A percentile compares a stretch with the other conserved stretches of the same genome.
Evolutionary conservation across 1,140 invertebrate species (phyloP).

Genomic region (Drosophila sucinea): DNA sequence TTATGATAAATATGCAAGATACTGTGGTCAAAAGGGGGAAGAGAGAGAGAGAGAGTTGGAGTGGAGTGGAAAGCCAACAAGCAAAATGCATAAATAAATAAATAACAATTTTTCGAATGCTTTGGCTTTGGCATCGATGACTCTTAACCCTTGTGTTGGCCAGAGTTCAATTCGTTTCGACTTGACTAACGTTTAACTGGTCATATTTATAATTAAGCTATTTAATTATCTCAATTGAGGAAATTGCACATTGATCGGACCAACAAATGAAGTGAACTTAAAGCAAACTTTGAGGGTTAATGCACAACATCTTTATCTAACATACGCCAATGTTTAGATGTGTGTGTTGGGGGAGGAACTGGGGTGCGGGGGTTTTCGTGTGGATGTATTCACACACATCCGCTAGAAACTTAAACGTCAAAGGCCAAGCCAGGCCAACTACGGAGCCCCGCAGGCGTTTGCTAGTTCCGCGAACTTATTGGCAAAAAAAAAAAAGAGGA

Average conservation of each 20-base stretch:
- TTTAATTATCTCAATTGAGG: neutral
- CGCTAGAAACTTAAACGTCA: constrained; percentile 36
- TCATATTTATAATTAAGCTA: neutral
- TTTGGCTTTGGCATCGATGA: constrained; percentile 10
- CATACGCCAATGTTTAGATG: constrained; percentile 2
- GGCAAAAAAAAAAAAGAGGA: constrained; percentile 13
- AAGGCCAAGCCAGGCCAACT: constrained; percentile 39
- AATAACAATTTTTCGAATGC: constrained; percentile 51
- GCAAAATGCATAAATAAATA: constrained; percentile 60
- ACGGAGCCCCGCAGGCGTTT: constrained; percentile 33
- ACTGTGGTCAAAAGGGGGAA: neutral
- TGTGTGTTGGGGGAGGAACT: constrained; percentile 1
- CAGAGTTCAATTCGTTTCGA: neutral
- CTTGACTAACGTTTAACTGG: neutral
- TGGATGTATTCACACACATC: constrained; percentile 10
- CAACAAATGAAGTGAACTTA: neutral
- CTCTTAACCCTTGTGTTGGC: constrained; percentile 40
- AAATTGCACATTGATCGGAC: neutral
- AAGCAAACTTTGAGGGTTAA: constrained; percentile 33
- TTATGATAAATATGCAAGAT: constrained; percentile 35
- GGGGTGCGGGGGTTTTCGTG: neutral
- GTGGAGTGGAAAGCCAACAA: neutral
- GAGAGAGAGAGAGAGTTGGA: neutral
- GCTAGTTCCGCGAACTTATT: constrained; percentile 21
- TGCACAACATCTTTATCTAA: constrained; percentile 11